These are phyloP conservation scores for Acomys russatus DNA, from an alignment of 2,797 vertebrate species.

Conservation along the genomic window DNA sequence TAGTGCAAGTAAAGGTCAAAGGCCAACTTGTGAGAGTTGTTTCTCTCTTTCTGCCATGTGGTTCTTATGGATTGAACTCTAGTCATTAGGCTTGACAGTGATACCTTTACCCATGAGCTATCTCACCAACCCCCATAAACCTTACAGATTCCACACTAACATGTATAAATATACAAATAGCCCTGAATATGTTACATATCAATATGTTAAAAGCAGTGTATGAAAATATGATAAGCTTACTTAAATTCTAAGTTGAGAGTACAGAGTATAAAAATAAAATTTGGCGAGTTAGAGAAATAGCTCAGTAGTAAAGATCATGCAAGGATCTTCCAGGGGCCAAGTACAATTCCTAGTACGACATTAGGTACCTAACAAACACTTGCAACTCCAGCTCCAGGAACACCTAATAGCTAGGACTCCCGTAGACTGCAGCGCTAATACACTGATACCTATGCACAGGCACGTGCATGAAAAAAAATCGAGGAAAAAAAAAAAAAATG, in stretches of 20 bases:
- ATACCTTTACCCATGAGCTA: not conserved
- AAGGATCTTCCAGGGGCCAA: not conserved
- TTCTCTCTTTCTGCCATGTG: not conserved
- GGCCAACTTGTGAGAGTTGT: not conserved
- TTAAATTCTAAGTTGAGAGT: constrained; percentile 52
- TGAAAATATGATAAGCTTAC: not conserved
- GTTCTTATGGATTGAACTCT: not conserved
- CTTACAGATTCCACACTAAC: not conserved
- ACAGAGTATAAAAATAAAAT: constrained; percentile 34
- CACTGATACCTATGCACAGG: not conserved
- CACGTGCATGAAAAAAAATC: not conserved
- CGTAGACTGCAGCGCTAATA: not conserved
- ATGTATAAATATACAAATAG: not conserved
- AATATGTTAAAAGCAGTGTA: constrained; percentile 7
- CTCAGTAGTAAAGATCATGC: not conserved
- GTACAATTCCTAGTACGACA: not conserved
- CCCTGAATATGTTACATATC: not conserved
- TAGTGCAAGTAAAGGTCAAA: not conserved
- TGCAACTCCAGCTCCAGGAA: not conserved
- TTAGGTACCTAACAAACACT: not conserved
- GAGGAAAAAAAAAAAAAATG: not conserved
- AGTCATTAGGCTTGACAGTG: not conserved
- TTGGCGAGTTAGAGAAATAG: not conserved
- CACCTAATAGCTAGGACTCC: not conserved
- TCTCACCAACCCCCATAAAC: not conserved